Evolutionary conservation across 1,140 invertebrate species (phyloP).

Genomic region (Dendroctonus ponderosae): DNA sequence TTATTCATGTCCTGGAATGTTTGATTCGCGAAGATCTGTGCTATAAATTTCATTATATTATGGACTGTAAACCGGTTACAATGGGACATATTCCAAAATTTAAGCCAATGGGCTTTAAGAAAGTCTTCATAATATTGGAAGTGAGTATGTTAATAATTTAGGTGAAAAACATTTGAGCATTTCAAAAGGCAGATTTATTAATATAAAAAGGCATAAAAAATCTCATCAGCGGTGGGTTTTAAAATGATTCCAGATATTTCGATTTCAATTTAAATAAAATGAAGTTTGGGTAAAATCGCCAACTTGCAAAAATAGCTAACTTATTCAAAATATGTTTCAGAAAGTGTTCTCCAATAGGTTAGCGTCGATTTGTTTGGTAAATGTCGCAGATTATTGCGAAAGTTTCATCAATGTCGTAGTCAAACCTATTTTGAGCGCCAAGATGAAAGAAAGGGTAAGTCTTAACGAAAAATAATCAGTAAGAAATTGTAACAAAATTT

Average conservation of each 20-base stretch:
- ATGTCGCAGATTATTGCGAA: constrained; percentile 54
- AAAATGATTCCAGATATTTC: background rate
- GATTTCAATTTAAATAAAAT: background rate
- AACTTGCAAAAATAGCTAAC: background rate
- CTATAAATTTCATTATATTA: constrained; percentile 11
- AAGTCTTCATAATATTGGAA: background rate
- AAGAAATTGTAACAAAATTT: too few relatives aligned
- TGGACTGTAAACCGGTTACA: background rate
- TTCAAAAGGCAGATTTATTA: too few relatives aligned
- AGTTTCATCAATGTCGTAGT: constrained; percentile 53
- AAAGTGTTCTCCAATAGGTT: constrained; percentile 57
- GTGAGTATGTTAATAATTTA: background rate
- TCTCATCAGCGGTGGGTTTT: background rate
- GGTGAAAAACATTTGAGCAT: too few relatives aligned
- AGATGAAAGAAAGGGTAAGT: constrained; percentile 53
- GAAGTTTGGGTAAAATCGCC: background rate
- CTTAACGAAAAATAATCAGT: background rate
- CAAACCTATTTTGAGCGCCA: constrained; percentile 51
- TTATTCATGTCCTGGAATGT: constrained; percentile 5
- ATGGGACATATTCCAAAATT: constrained; percentile 6
- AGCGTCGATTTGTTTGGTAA: constrained; percentile 56
- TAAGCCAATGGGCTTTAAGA: constrained; percentile 40
- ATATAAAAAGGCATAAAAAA: too few relatives aligned
- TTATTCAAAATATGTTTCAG: constrained; percentile 15
- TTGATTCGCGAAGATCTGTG: background rate